Base-by-base conservation (phyloP, 2,797 vertebrate genomes). In the Lindbergichthys nudifrons region DNA sequence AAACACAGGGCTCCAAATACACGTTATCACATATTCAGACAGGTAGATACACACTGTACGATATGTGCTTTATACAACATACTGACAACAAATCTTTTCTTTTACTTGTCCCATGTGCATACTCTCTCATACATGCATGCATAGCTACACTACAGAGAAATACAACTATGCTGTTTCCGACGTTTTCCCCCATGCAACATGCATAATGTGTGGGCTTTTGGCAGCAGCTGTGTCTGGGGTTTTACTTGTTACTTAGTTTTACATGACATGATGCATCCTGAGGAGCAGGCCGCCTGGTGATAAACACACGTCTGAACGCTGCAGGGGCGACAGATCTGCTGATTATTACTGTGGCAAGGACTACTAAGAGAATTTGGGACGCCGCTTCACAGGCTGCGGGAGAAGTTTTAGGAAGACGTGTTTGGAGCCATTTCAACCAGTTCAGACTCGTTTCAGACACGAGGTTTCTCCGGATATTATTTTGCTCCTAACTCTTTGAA, bases 181-280 rank as follows among this genome's bases (percentile, higher is more conserved):
- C 70, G 26, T 62, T 68, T 18, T 21, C 19, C 15, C 53, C 71
- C 21, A 42, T 10, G 54, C 59, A 66, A 83, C 64, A 52, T 71
- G 65, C 26, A 10, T 66, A 59, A 23, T n/a, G n/a, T n/a, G n/a
- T n/a, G n/a, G 78, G 77, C 74, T 73, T 76, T 73, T 81, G 77
- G 84, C 78, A 83, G 70, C 57, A 63, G 65, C 78, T 74, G 72
- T 51, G 70, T 77, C 76, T 80, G 60, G 48, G 59, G 68, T 72
- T 68, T 75, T 75, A 61, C 72, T 87, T 9, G 46, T 87, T 89
- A 36, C 32, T 36, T 36, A 86, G 85, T 84, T 86, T 88, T 75
- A 75, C 77, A 83, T 73, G 77, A 77, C 67, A 80, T 73, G 82
- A 87, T 78, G 70, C 81, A 80, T 80, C 69, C 61, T 46, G 83